Evolutionary conservation across 2,113 vertebrate genomes (phyloP).

Genomic region (Cathartes aura): DNA sequence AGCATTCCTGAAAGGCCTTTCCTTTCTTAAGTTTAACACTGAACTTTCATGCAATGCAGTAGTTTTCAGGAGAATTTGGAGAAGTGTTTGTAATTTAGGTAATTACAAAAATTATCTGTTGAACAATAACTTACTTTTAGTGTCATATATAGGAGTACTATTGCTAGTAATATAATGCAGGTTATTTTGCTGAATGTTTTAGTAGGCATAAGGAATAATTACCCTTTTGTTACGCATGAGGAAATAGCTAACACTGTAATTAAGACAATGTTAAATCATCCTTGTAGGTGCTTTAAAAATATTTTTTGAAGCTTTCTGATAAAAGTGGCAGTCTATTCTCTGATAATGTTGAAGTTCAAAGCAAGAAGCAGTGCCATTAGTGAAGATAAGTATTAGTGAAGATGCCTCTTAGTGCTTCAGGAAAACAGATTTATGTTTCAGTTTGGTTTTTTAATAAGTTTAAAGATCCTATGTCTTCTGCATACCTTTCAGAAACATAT

Average conservation of each 20-base stretch:
- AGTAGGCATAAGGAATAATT: not conserved
- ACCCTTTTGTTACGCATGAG: not conserved
- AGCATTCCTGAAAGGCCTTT: not conserved
- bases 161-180: not conserved
- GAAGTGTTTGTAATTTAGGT: not conserved
- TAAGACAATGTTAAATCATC: not conserved
- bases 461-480: not conserved
- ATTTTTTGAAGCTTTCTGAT: not conserved
- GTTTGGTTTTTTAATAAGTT: not conserved
- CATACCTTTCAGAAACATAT: not conserved
- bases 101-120: not conserved
- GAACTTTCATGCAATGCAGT: not conserved
- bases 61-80: not conserved
- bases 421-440: not conserved
- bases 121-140: not conserved
- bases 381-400: not conserved
- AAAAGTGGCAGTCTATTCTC: not conserved
- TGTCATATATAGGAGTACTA: not conserved
- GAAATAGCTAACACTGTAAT: not conserved
- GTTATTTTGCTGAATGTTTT: not conserved
- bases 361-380: not conserved
- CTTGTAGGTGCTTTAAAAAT: not conserved
- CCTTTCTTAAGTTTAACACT: not conserved
- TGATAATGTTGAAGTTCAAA: not conserved
- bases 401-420: not conserved